Conservation (phyloP, 2,888 invertebrate genomes). For the Liposcelis brunnea region DNA sequence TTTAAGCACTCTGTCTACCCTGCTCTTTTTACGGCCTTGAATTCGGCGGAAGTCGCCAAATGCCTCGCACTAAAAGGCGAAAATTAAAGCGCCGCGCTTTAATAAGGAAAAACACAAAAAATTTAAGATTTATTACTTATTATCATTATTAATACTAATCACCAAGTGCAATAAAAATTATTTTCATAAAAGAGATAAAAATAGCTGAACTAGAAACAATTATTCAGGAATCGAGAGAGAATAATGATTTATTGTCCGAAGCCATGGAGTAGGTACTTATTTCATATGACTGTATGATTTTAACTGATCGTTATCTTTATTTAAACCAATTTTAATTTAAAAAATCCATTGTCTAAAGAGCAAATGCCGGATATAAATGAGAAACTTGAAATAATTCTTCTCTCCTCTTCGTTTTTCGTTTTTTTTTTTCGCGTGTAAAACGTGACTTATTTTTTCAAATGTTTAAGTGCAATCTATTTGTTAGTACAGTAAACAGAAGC, state of each 20-base stretch:
- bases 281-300: constrained; percentile 4
- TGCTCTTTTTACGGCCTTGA: no score
- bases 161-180: not conserved
- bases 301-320: not conserved
- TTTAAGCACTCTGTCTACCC: no score
- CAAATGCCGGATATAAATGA: constrained; percentile 5
- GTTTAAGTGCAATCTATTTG: constrained; percentile 1
- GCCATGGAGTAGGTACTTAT: not conserved
- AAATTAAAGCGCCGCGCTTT: no score
- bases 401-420: not conserved
- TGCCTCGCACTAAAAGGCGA: no score
- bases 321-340: constrained; percentile 4
- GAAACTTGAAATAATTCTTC: not conserved
- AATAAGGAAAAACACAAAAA: no score
- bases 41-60: no score
- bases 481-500: not conserved
- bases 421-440: constrained; percentile 3
- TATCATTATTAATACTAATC: no score
- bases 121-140: no score
- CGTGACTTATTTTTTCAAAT: constrained; percentile 5
- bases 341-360: constrained; percentile 6
- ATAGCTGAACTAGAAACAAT: constrained; percentile 5
- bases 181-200: constrained; percentile 1
- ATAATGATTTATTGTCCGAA: constrained; percentile 1
- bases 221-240: not conserved